Conservation (phyloP, 2,797 vertebrate genomes). For the Gallinago nigripennis region DNA sequence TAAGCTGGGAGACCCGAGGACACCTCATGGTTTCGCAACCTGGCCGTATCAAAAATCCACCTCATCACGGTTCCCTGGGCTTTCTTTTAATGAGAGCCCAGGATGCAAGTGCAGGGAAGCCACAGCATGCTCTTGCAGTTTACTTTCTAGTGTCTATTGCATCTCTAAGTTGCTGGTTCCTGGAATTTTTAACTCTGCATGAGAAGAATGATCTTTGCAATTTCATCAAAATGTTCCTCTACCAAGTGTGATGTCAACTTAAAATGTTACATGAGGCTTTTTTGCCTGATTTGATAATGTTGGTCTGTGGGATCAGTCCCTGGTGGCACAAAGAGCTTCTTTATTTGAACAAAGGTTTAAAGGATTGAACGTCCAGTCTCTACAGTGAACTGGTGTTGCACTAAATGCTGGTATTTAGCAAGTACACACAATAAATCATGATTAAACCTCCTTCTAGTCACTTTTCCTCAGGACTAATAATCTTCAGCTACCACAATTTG, state of each 20-base stretch:
- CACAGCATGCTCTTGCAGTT: not conserved
- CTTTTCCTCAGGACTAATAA: not conserved
- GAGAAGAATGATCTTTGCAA: not conserved
- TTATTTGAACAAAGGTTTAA: not conserved
- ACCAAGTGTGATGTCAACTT: not conserved
- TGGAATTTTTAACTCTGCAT: not conserved
- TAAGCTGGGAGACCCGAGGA: not conserved
- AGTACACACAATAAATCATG: not conserved
- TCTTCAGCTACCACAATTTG: not conserved
- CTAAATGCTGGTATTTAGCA: not conserved
- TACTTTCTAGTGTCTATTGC: not conserved
- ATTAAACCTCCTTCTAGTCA: not conserved
- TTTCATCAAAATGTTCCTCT: not conserved
- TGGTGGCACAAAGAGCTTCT: not conserved
- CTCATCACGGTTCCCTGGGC: not conserved
- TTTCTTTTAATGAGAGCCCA: not conserved
- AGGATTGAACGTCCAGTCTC: not conserved
- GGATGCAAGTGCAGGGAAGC: not conserved
- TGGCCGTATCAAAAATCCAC: not conserved
- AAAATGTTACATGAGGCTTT: not conserved
- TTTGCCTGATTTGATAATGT: not conserved
- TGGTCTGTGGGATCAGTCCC: not conserved
- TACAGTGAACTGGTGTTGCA: not conserved
- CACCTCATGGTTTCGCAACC: accelerated
- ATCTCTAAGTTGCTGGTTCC: not conserved